phyloP scores from a whole-genome alignment of 2,888 invertebrate genomes.

The Ectemnius continuus region DNA sequence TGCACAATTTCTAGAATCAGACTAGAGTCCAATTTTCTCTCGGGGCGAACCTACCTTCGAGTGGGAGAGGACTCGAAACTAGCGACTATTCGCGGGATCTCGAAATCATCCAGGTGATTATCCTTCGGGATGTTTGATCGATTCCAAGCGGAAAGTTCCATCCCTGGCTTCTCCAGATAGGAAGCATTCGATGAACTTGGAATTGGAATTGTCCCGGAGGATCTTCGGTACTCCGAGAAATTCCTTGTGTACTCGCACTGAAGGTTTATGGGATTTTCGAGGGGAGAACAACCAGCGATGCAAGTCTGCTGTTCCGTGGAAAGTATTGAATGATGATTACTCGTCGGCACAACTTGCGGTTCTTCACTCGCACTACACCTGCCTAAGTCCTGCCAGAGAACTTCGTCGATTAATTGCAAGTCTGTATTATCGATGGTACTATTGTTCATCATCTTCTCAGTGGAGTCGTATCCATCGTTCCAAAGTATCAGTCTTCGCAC shows the following conservation, averaged over 20 bases:
- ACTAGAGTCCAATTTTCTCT: background rate
- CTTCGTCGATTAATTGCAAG: slow-evolving; percentile 65
- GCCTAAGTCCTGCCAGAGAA: slow-evolving; percentile 51
- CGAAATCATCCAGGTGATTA: slow-evolving; percentile 50
- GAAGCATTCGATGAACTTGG: background rate
- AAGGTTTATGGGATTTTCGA: background rate
- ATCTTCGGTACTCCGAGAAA: too few relatives aligned
- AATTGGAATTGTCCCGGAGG: too few relatives aligned
- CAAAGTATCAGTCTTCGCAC: slow-evolving; percentile 49
- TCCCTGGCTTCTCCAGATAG: background rate
- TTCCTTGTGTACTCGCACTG: background rate
- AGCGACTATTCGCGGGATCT: slow-evolving; percentile 61
- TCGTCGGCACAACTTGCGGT: slow-evolving; percentile 57
- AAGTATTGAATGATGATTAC: background rate
- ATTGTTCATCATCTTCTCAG: slow-evolving; percentile 57
- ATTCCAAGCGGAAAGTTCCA: background rate
- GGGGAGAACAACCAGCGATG: background rate
- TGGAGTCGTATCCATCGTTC: slow-evolving; percentile 47
- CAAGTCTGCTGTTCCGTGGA: background rate
- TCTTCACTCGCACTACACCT: slow-evolving; percentile 43
- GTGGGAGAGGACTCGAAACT: slow-evolving; percentile 41
- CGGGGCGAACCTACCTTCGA: slow-evolving; percentile 48
- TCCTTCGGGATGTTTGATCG: background rate
- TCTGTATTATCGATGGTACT: slow-evolving; percentile 57
- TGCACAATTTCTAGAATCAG: too few relatives aligned